Conservation (phyloP, 2,797 vertebrate species). For the Coluber constrictor region DNA sequence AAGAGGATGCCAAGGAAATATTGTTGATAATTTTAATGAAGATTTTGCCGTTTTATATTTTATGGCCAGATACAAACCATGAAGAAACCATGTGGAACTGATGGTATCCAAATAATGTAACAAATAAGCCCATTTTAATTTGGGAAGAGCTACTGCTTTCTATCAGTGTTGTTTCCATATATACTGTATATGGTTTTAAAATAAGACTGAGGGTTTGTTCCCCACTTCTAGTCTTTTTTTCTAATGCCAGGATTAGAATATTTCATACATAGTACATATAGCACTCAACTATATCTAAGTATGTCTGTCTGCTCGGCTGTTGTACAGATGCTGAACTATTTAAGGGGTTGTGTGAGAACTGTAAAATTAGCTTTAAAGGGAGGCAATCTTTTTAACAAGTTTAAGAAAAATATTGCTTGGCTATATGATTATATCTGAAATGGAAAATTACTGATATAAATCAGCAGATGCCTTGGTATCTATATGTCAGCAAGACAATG, state of each 20-base stretch:
- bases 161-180: not conserved
- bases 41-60: not conserved
- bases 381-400: not conserved
- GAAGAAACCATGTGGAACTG: not conserved
- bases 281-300: not conserved
- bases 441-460: slow-evolving; percentile 44
- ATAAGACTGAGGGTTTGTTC: not conserved
- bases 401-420: not conserved
- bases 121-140: not conserved
- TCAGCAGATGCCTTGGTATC: slow-evolving; percentile 48
- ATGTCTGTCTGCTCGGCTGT: not conserved
- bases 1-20: not conserved
- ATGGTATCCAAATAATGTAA: not conserved
- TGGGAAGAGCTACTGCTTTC: not conserved
- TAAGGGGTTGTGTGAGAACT: not conserved
- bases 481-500: not conserved
- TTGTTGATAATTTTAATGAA: not conserved
- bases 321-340: not conserved
- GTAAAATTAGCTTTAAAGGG: not conserved
- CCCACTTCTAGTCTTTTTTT: not conserved
- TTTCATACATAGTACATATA: not conserved
- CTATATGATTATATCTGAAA: not conserved
- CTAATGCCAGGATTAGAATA: not conserved
- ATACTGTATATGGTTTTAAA: not conserved
- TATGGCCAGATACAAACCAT: not conserved